Base-by-base conservation (phyloP, 2,113 vertebrate species). In the Formicarius rufipectus region DNA sequence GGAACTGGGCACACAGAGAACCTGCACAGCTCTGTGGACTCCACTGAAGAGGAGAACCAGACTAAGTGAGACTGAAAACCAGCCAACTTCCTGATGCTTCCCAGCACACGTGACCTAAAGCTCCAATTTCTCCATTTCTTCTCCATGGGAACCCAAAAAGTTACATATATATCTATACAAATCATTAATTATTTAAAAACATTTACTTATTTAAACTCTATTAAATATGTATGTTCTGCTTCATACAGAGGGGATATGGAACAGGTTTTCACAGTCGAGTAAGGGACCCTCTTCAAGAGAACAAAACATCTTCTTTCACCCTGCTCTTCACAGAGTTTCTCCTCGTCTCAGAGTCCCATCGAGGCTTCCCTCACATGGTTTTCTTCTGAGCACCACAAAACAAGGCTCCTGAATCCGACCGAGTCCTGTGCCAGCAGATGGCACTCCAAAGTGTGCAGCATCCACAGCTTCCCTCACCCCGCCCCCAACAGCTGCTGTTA, bases 351-450 rank as follows among this genome's bases (percentile, higher is more conserved):
- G 7, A 31, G 49, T 40, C 20, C 79, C 87, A 56, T 30, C 84
- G 53, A 67, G 58, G 37, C 4, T 50, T 63, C 44, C n/a, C 75
- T 13, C 22, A n/a, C 4, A 4, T 27, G 0, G 2, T 50, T 68
- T 49, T 75, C 27, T 33, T 39, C 30, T 0, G 10, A 87, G 33
- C 8, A 14, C 6, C 49, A 24, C 6, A 25, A 74, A 89, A 52
- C 30, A 39, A 40, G 28, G 78, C 30, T 91, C 85, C 78, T n/a
- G 49, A 3, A n/a, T 30, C 45, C 0, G 0, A 14, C 20, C 3
- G 7, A 42, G 72, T 19, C 42, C 47, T 21, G 10, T 39, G 81
- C 95, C 96, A 96, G 95, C 93, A 96, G 96, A 95, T 96, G 95
- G 93, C 89, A 93, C 93, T 94, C 84, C 12, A 1, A 91, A 85